Conservation (phyloP, 1,140 invertebrate genomes). For the Nixonia krombeini region DNA sequence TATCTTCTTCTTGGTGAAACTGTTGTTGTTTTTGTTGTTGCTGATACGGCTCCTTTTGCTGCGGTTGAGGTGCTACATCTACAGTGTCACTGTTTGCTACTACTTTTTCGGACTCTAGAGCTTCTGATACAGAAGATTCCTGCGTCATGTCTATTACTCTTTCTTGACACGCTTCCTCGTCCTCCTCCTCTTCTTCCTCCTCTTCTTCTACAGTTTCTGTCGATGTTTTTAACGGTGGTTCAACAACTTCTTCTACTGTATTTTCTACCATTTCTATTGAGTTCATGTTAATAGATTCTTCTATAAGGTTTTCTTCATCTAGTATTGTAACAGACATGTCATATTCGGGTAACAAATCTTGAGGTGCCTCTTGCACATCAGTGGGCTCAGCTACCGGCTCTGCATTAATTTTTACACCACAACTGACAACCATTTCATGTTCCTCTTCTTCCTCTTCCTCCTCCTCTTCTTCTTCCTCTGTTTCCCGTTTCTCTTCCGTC, state of each 20-base stretch:
- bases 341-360: slow-evolving; percentile 35
- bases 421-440: slow-evolving; percentile 15
- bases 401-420: background rate
- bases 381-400: background rate
- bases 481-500: slow-evolving; percentile 53
- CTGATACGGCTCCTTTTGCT: slow-evolving; percentile 17
- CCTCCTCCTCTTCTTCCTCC: slow-evolving; percentile 40
- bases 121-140: slow-evolving; percentile 31
- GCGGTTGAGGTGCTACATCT: slow-evolving; percentile 12
- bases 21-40: background rate
- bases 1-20: no score
- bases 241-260: slow-evolving; percentile 6
- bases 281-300: slow-evolving; percentile 34
- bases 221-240: background rate
- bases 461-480: slow-evolving; percentile 49
- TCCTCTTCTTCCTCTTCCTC: slow-evolving; percentile 32
- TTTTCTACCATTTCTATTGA: slow-evolving; percentile 13
- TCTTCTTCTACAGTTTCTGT: background rate
- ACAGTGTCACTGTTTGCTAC: slow-evolving; percentile 11
- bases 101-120: slow-evolving; percentile 1
- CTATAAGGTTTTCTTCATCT: slow-evolving; percentile 41
- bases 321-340: slow-evolving; percentile 36
- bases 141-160: slow-evolving; percentile 21
- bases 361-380: background rate
- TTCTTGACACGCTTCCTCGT: slow-evolving; percentile 24